These are phyloP conservation scores for Helicorthomorpha holstii DNA, from an alignment of 1,140 invertebrate genomes.

Conservation along the genomic window DNA sequence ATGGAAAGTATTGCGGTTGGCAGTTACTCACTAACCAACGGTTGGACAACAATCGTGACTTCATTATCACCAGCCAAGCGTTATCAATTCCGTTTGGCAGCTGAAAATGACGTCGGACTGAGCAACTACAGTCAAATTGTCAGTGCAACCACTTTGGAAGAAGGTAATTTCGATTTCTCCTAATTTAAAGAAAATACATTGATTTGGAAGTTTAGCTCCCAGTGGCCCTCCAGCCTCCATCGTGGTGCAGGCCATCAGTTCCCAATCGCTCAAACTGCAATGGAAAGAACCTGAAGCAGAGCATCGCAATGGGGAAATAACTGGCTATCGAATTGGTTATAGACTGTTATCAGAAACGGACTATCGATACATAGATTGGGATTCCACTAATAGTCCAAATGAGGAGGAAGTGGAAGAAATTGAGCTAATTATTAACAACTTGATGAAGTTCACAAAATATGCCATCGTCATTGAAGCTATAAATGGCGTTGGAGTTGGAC, in stretches of 20 bases:
- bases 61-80: constrained; percentile 18
- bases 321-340: constrained; percentile 86
- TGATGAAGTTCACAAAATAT: constrained; percentile 93
- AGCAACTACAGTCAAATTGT: constrained; percentile 20
- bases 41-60: too few relatives aligned
- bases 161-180: constrained; percentile 14
- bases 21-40: too few relatives aligned
- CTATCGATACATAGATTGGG: too few relatives aligned
- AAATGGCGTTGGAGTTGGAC: constrained; percentile 85
- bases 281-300: constrained; percentile 57
- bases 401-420: constrained; percentile 67
- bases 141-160: constrained; percentile 18
- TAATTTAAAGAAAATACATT: neutral
- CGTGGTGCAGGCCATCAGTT: constrained; percentile 71
- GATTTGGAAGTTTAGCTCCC: constrained; percentile 17
- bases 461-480: constrained; percentile 89
- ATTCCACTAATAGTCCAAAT: constrained; percentile 35
- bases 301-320: constrained; percentile 75
- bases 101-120: constrained; percentile 26
- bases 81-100: constrained; percentile 23
- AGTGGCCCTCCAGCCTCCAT: constrained; percentile 39
- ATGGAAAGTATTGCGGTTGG: too few relatives aligned
- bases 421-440: constrained; percentile 50
- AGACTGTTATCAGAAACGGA: constrained; percentile 30
- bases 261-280: constrained; percentile 73